Conservation (phyloP, 2,888 invertebrate species). For the Melipona beecheii region DNA sequence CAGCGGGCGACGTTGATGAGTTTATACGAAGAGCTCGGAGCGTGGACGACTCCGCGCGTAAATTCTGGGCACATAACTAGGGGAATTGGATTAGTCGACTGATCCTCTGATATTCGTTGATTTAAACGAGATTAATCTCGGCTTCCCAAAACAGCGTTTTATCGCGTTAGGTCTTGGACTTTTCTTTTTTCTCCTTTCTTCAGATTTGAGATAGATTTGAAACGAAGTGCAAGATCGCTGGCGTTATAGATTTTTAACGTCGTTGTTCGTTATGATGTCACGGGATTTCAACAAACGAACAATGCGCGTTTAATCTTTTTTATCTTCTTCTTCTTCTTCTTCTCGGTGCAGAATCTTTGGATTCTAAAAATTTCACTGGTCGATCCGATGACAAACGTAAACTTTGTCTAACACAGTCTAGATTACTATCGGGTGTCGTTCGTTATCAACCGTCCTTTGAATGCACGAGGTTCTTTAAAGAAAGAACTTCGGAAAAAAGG, state of each 20-base stretch:
- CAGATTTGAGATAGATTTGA: too few relatives aligned
- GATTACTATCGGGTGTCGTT: neutral
- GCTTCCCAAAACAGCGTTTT: neutral
- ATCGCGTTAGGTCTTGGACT: neutral
- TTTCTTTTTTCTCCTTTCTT: neutral
- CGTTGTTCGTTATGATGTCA: too few relatives aligned
- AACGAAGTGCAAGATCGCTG: too few relatives aligned
- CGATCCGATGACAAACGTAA: neutral
- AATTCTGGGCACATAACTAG: neutral
- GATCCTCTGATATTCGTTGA: neutral
- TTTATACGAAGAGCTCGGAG: constrained; percentile 3
- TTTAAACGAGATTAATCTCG: neutral
- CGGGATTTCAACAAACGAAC: too few relatives aligned
- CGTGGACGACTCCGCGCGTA: neutral
- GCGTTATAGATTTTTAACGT: too few relatives aligned
- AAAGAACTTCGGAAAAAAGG: neutral
- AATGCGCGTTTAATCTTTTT: neutral
- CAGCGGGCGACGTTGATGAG: constrained; percentile 20
- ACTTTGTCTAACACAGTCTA: neutral
- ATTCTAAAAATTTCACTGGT: neutral
- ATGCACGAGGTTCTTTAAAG: neutral
- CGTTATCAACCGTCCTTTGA: neutral
- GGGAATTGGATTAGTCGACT: neutral
- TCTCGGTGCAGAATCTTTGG: too few relatives aligned
- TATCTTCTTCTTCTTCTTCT: neutral